Conservation (phyloP, 2,888 invertebrate species). For the Gonocerus acuteangulatus region DNA sequence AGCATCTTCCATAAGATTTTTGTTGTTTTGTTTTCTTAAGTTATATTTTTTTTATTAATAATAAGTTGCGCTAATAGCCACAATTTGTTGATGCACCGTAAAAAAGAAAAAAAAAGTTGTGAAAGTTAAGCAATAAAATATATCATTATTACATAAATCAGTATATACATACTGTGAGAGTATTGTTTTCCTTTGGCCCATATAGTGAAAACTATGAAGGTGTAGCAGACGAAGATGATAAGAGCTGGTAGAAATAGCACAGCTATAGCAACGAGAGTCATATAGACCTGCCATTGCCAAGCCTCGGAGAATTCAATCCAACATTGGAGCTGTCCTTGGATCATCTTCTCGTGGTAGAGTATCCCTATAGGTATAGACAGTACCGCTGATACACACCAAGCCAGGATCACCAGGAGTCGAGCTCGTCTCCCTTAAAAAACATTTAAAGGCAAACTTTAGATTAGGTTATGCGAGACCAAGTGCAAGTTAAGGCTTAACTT, state of each 20-base stretch:
- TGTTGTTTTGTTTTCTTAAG: too few species aligned
- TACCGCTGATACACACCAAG: slow-evolving; percentile 72
- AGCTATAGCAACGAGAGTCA: slow-evolving; percentile 46
- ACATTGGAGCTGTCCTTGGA: slow-evolving; percentile 52
- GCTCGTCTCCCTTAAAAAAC: slow-evolving; percentile 71
- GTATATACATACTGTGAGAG: slow-evolving; percentile 35
- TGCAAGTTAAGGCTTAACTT: too few species aligned
- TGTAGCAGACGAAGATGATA: slow-evolving; percentile 50
- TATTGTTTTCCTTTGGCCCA: slow-evolving; percentile 51
- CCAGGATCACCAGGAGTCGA: slow-evolving; percentile 64
- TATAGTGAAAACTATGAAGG: slow-evolving; percentile 49
- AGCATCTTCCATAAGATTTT: too few species aligned
- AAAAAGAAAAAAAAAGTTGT: too few species aligned
- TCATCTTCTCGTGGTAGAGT: slow-evolving; percentile 61
- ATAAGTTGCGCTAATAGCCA: too few species aligned
- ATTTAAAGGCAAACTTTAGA: too few species aligned
- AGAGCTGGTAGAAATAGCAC: slow-evolving; percentile 49
- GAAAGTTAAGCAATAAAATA: too few species aligned
- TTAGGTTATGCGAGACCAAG: too few species aligned
- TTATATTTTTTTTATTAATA: too few species aligned
- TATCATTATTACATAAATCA: too few species aligned
- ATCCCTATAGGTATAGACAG: slow-evolving; percentile 45
- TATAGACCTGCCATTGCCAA: slow-evolving; percentile 48
- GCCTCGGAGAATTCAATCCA: slow-evolving; percentile 45
- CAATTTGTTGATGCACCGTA: too few species aligned